These are phyloP conservation scores for Hemaris fuciformis DNA, from an alignment of 2,888 invertebrate species.

Conservation along the genomic window DNA sequence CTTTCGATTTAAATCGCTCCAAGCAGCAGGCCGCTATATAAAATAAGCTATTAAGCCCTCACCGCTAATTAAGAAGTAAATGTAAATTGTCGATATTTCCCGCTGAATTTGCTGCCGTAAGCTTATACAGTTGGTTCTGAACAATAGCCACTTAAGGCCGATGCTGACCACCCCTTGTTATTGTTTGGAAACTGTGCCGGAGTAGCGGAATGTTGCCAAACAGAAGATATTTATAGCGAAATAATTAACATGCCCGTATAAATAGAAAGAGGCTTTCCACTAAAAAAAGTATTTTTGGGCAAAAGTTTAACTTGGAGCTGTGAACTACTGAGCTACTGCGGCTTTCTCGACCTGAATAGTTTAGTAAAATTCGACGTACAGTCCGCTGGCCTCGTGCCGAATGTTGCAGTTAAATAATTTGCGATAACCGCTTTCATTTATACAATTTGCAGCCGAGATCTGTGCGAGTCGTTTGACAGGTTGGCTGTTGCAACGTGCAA, in stretches of 20 bases:
- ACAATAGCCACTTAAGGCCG: neutral
- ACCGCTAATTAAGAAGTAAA: neutral
- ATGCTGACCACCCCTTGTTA: neutral
- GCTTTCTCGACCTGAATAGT: conserved; percentile 75
- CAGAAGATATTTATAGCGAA: neutral
- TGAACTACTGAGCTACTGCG: conserved; percentile 69
- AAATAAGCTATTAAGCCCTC: too few relatives aligned
- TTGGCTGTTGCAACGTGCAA: neutral
- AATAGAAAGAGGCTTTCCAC: conserved; percentile 19
- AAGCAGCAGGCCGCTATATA: too few relatives aligned
- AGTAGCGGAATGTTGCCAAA: neutral
- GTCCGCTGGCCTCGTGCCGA: conserved; percentile 71
- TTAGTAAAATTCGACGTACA: conserved; percentile 68
- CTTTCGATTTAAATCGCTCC: too few relatives aligned
- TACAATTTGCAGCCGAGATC: conserved; percentile 29
- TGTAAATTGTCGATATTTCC: neutral
- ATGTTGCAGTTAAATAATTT: conserved; percentile 75
- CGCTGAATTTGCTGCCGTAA: neutral
- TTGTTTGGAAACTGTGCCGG: neutral
- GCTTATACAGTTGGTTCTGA: neutral
- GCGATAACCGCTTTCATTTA: conserved; percentile 74
- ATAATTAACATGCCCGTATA: conserved; percentile 24
- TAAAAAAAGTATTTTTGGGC: conserved; percentile 43
- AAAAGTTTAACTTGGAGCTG: conserved; percentile 55
- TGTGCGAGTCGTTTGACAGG: neutral